Evolutionary conservation across 2,888 invertebrate genomes (phyloP).

Genomic region (Drosophila pegasa): DNA sequence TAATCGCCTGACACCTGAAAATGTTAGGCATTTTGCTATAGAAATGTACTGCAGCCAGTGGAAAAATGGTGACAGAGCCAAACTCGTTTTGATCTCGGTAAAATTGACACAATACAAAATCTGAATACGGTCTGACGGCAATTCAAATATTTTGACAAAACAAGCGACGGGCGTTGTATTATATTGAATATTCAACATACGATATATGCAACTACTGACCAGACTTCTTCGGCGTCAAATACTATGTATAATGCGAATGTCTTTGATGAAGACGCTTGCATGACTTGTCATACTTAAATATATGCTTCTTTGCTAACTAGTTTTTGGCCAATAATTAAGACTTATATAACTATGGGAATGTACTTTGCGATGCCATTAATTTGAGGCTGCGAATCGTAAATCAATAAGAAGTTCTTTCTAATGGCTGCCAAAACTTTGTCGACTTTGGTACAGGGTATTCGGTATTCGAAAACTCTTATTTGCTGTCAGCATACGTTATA

Average conservation of each 20-base stretch:
- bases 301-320: not conserved
- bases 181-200: not conserved
- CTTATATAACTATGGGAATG: not conserved
- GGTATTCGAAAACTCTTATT: not conserved
- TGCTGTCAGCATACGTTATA: no score
- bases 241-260: not conserved
- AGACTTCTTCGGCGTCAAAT: not conserved
- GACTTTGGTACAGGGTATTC: not conserved
- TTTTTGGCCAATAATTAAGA: not conserved
- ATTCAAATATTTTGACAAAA: constrained; percentile 25
- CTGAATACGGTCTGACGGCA: constrained; percentile 30
- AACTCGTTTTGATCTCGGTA: constrained; percentile 33
- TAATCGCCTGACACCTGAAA: not conserved
- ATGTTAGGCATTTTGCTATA: constrained; percentile 27
- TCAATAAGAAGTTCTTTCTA: not conserved
- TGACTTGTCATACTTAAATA: not conserved
- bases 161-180: constrained; percentile 11
- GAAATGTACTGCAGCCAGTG: constrained; percentile 17
- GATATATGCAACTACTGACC: not conserved
- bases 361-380: not conserved
- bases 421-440: not conserved
- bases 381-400: not conserved
- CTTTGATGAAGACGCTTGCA: not conserved
- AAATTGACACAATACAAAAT: constrained; percentile 23
- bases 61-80: constrained; percentile 23